Base-by-base conservation (phyloP, 2,113 vertebrate species). In the Galemys pyrenaicus region DNA sequence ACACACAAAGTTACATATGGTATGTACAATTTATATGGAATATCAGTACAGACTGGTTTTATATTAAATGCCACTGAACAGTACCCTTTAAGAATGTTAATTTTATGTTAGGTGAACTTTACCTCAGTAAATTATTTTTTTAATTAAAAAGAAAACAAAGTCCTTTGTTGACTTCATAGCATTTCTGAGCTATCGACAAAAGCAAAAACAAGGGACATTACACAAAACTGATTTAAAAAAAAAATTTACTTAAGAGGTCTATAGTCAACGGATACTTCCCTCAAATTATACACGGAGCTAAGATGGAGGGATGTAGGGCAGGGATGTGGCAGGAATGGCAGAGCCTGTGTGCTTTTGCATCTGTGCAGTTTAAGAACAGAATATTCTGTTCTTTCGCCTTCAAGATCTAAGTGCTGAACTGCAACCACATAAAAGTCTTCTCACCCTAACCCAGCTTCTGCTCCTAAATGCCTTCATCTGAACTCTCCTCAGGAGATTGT, bases 291-390 rank as follows among this genome's bases (percentile, higher is more conserved):
- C 32, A 24, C 9, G 28, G 5, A n/a, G 11, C 24, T 37, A 26
- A 60, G 64, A 37, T 22, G 16, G 9, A 39, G 70, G 70, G 71
- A 60, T 20, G 8, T 37, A 24, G 77, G 22, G 51, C 19, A 30
- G 86, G 44, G 10, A 5, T 0, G 3, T n/a, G 51, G 20, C 15
- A 30, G 8, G 26, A 78, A 24, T 9, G 32, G 24, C 6, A 1
- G n/a, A 28, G 9, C n/a, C 1, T 51, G 10, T 51, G 0, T 0
- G 32, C 32, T 28, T 9, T 0, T 5, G 12, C 2, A 0, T n/a
- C 30, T 12, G 19, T 62, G 41, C 0, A 35, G 46, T 22, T 19
- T 39, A 19, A 37, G n/a, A 46, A 44, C 16, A 54, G 51, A 54
- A 20, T 20, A 54, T 20, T n/a, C n/a, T n/a, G 51, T 17, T 71